Evolutionary conservation across 2,797 vertebrate genomes (phyloP).

Genomic region (Phrynocephalus guinanensis): DNA sequence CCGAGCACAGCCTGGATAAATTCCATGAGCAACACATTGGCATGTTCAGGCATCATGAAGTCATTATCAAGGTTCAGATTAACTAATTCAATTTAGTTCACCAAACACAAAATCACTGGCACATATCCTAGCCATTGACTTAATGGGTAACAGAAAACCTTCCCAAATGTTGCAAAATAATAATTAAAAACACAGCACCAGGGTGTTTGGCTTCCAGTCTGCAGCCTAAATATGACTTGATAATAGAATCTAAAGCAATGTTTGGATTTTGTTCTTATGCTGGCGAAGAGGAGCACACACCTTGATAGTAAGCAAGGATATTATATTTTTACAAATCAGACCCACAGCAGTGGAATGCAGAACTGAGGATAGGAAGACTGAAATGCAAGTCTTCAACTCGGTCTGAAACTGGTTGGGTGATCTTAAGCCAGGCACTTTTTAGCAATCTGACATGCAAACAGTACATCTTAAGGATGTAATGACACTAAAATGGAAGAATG

Average conservation of each 20-base stretch:
- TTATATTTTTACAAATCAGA: not conserved
- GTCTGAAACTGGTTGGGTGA: not conserved
- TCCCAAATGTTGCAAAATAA: not conserved
- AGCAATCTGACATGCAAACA: not conserved
- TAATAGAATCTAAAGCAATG: not conserved
- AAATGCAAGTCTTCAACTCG: not conserved
- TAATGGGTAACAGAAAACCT: not conserved
- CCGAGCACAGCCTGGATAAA: slow-evolving; percentile 22
- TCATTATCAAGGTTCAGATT: slow-evolving; percentile 53
- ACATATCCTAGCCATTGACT: not conserved
- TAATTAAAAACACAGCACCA: not conserved
- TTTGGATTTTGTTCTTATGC: not conserved
- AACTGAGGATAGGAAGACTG: not conserved
- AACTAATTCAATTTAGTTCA: slow-evolving; percentile 18
- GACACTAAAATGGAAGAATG: not conserved
- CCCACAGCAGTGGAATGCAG: not conserved
- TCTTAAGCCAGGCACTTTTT: not conserved
- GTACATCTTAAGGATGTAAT: not conserved
- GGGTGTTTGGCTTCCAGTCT: not conserved
- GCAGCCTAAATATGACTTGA: not conserved
- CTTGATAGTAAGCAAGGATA: not conserved
- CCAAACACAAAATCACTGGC: slow-evolving; percentile 20
- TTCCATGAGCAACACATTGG: not conserved
- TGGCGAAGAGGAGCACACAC: not conserved
- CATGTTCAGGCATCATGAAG: slow-evolving; percentile 28